A percentile compares a stretch with the other conserved stretches of the same genome.
phyloP scores from a whole-genome alignment of 2,113 vertebrate species.

The Cacatua alba region DNA sequence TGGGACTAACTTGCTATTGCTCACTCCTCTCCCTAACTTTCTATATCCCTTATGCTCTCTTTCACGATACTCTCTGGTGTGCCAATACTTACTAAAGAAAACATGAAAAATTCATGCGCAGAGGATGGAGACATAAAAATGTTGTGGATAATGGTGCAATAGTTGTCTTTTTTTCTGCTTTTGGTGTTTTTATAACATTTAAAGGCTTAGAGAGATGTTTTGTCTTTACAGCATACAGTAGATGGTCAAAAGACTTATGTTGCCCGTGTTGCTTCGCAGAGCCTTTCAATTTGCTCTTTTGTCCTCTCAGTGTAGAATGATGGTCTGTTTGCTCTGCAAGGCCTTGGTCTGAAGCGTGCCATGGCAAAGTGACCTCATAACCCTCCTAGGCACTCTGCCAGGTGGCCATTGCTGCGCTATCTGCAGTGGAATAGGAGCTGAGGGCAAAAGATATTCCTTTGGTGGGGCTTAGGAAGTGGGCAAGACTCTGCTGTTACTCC shows the following conservation, averaged over 20 bases:
- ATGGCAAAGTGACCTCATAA: not conserved
- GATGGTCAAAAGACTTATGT: not conserved
- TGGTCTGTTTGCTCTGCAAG: not conserved
- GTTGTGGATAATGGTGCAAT: not conserved
- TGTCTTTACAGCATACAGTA: not conserved
- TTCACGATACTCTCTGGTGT: not conserved
- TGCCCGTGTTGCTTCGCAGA: not conserved
- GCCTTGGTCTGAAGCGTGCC: not conserved
- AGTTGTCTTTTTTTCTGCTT: not conserved
- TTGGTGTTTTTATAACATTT: not conserved
- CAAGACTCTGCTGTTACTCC: not conserved
- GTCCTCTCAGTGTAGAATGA: not conserved
- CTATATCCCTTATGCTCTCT: not conserved
- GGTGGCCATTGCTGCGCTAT: fast-evolving
- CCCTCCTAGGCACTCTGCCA: not conserved
- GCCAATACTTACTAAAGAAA: not conserved
- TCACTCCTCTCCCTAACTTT: not conserved
- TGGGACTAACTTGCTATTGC: not conserved
- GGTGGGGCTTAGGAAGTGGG: not conserved
- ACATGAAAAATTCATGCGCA: not conserved
- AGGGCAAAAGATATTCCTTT: not conserved
- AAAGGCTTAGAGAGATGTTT: not conserved
- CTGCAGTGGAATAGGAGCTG: not conserved
- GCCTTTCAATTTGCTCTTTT: not conserved
- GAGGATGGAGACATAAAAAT: not conserved